Percentiles rank a stretch among this genome's conserved stretches.
Evolutionary conservation across 2,888 invertebrate species (phyloP).

Genomic region (Timema cristinae): DNA sequence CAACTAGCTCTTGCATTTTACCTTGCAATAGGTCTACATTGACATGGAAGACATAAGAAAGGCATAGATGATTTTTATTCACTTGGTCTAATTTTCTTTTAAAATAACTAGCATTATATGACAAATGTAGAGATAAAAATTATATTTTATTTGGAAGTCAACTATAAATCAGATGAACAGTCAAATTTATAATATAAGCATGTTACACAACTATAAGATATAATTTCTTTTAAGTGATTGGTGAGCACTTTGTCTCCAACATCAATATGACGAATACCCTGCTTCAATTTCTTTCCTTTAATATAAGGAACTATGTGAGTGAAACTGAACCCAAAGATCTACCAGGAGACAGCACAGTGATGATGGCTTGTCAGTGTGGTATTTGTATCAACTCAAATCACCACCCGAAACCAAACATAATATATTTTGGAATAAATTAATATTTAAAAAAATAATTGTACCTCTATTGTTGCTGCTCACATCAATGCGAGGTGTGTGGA

Average conservation of each 20-base stretch:
- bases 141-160: no score
- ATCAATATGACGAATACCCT: constrained; percentile 79
- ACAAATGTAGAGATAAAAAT: no score
- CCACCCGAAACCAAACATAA: constrained; percentile 50
- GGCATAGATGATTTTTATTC: no score
- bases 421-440: no score
- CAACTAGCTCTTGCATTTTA: no score
- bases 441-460: no score
- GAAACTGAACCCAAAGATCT: constrained; percentile 93
- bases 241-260: constrained; percentile 96
- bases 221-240: constrained; percentile 95
- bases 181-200: not conserved
- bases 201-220: constrained; percentile 72
- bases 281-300: constrained; percentile 64
- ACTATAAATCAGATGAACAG: not conserved
- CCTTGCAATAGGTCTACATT: no score
- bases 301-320: constrained; percentile 92
- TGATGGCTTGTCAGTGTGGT: constrained; percentile 52
- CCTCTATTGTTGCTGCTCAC: no score
- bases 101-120: no score
- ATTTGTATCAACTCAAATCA: constrained; percentile 71
- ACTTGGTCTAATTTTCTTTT: no score
- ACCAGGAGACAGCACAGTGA: constrained; percentile 73
- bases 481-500: no score
- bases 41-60: no score